Percentiles rank a stretch among this genome's conserved stretches.
Evolutionary conservation across 2,888 invertebrate species (phyloP).

Genomic region (Gisinianus flammeolus): DNA sequence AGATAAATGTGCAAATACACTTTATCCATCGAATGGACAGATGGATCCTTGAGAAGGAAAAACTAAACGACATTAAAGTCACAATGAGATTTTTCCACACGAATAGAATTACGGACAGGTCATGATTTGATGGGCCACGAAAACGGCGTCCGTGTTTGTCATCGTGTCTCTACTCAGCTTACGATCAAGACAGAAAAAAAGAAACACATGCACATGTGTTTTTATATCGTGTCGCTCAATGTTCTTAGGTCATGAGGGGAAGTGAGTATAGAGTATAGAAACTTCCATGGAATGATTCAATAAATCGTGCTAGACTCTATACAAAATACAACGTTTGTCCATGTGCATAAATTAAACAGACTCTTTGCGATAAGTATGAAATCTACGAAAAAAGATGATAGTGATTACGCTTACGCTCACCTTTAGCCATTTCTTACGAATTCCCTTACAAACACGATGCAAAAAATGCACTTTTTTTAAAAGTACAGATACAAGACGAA

Average conservation of each 20-base stretch:
- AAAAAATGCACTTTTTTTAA: not conserved
- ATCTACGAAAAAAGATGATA: not conserved
- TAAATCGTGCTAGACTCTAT: too few species aligned
- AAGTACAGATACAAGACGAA: not conserved
- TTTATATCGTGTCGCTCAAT: too few species aligned
- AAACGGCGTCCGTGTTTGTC: not conserved
- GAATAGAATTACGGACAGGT: slow-evolving; percentile 45
- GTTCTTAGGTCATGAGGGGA: too few species aligned
- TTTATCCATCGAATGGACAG: not conserved
- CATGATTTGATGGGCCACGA: slow-evolving; percentile 50
- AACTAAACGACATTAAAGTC: slow-evolving; percentile 21
- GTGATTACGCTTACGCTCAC: not conserved
- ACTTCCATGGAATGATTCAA: too few species aligned
- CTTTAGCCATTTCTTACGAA: not conserved
- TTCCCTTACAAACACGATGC: not conserved
- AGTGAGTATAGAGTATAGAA: too few species aligned
- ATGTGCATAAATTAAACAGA: too few species aligned
- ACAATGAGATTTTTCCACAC: slow-evolving; percentile 31
- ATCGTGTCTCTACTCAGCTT: too few species aligned
- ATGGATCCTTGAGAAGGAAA: not conserved
- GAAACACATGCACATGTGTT: too few species aligned
- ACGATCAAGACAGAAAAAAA: too few species aligned
- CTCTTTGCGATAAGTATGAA: too few species aligned
- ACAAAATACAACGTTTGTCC: too few species aligned
- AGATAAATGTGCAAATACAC: too few species aligned